phyloP scores from a whole-genome alignment of 2,113 vertebrate genomes.

The Oenanthe oenanthe region DNA sequence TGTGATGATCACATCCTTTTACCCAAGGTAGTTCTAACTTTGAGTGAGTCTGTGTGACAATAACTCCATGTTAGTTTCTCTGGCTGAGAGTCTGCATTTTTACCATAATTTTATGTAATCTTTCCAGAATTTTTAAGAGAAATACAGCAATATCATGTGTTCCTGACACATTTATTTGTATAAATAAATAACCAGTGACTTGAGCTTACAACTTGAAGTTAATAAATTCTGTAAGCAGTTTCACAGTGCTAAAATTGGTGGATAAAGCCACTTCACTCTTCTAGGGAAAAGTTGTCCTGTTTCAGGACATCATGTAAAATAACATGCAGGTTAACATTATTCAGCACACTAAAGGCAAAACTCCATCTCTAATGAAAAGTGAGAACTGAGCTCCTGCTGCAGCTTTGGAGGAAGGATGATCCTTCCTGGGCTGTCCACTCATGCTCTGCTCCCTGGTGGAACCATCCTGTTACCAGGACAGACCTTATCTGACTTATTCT shows the following conservation, averaged over 20 bases:
- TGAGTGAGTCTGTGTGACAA: neutral
- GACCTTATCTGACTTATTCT: neutral
- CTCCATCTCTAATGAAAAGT: neutral
- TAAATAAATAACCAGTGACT: too few species aligned
- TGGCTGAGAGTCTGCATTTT: slow-evolving; percentile 14
- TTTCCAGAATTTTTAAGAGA: slow-evolving; percentile 34
- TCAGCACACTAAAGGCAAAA: neutral
- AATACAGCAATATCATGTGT: slow-evolving; percentile 3
- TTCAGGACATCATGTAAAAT: neutral
- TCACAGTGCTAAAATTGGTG: neutral
- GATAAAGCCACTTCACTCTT: neutral
- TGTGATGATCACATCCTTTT: neutral
- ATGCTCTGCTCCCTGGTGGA: accelerated
- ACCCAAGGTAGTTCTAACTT: neutral
- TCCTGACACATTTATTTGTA: slow-evolving; percentile 40
- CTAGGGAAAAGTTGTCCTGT: neutral
- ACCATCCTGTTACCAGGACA: neutral
- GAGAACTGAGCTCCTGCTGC: neutral
- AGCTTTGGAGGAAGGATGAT: neutral
- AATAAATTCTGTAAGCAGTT: slow-evolving; percentile 33
- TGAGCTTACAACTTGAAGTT: slow-evolving; percentile 42
- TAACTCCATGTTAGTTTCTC: neutral
- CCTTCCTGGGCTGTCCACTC: neutral
- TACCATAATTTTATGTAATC: slow-evolving; percentile 34
- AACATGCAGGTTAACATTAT: neutral